These are phyloP conservation scores for Tamias sibiricus DNA, from an alignment of 2,113 vertebrate species.

Conservation along the genomic window DNA sequence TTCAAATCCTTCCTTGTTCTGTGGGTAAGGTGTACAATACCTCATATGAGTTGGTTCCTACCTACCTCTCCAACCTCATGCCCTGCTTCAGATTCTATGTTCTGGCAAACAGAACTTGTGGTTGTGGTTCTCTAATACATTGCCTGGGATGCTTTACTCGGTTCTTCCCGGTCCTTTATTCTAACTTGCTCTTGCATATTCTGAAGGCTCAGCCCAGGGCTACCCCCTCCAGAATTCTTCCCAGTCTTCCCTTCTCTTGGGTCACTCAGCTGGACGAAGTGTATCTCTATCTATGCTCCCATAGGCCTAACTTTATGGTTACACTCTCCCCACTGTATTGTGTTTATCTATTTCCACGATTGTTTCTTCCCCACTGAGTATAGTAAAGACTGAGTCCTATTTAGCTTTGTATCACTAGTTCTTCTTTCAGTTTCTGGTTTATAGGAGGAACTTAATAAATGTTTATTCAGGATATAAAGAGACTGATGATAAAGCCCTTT, in stretches of 20 bases:
- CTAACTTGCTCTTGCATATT: not conserved
- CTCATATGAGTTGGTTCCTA: not conserved
- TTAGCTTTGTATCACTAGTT: not conserved
- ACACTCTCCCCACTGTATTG: not conserved
- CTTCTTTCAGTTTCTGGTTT: conserved; percentile 1
- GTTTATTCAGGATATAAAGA: not conserved
- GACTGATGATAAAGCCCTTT: not conserved
- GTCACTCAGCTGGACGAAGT: not conserved
- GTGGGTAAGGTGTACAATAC: not conserved
- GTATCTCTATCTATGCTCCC: not conserved
- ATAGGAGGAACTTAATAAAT: not conserved
- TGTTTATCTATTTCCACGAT: not conserved
- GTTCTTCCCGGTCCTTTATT: not conserved
- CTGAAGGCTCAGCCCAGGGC: not conserved
- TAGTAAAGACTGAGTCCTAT: not conserved
- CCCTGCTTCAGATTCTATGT: not conserved
- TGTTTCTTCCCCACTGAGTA: not conserved
- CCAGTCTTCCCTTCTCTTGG: not conserved
- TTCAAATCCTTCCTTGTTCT: not conserved
- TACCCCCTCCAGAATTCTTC: not conserved
- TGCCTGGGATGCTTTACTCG: not conserved
- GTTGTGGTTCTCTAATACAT: not conserved
- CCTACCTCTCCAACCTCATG: not conserved
- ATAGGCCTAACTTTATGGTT: not conserved
- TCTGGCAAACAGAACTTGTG: not conserved